phyloP scores from a whole-genome alignment of 2,113 vertebrate species.

The Chaetodon auriga region DNA sequence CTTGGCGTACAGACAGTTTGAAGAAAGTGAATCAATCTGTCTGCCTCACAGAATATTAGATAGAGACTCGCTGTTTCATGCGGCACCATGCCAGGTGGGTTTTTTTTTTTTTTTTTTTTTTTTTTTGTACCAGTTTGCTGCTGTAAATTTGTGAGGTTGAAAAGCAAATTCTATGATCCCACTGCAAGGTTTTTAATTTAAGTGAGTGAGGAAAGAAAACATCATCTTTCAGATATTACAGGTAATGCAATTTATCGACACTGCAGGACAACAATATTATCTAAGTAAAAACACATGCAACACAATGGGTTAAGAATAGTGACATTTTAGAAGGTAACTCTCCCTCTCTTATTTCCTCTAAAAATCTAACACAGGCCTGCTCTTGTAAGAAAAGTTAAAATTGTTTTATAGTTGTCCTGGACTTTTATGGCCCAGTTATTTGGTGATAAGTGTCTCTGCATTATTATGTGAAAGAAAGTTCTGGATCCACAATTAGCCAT shows the following conservation, averaged over 20 bases:
- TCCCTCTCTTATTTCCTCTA: not conserved
- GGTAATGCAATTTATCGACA: constrained; percentile 28
- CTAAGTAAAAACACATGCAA: constrained; percentile 19
- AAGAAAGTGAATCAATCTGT: constrained; percentile 48
- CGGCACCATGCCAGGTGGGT: constrained; percentile 28
- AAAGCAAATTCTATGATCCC: constrained; percentile 14
- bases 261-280: constrained; percentile 3
- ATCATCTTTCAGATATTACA: constrained; percentile 30
- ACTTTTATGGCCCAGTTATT: constrained; percentile 27
- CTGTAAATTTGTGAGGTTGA: constrained; percentile 3
- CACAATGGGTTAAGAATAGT: constrained; percentile 1
- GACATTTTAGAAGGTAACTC: constrained; percentile 4
- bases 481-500: constrained; percentile 31
- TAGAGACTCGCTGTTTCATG: constrained; percentile 41
- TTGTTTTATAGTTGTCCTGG: constrained; percentile 9
- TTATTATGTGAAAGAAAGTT: constrained; percentile 33
- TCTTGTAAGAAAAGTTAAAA: constrained; percentile 9
- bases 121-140: constrained; percentile 20
- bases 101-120: constrained; percentile 25
- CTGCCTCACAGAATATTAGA: constrained; percentile 52
- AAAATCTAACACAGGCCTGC: not conserved
- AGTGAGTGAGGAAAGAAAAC: not conserved
- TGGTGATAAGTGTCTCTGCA: constrained; percentile 27
- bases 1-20: constrained; percentile 12
- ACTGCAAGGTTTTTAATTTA: constrained; percentile 43